Evolutionary conservation across 2,113 vertebrate species (phyloP).

Genomic region (Actenoides hombroni): DNA sequence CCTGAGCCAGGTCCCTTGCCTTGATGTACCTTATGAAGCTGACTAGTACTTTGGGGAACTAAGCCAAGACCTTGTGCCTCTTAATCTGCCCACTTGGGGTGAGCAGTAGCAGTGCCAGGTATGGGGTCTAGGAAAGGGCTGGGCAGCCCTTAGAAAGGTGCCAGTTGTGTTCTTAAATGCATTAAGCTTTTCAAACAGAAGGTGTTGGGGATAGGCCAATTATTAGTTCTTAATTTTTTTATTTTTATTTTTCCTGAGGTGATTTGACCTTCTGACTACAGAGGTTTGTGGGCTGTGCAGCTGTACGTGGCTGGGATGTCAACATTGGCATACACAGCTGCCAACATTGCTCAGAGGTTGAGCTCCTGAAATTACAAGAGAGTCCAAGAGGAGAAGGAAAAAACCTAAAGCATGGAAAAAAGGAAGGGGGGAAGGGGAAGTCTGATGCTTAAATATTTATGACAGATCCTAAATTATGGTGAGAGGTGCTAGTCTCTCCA

Average conservation of each 20-base stretch:
- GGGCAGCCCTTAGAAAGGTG: not conserved
- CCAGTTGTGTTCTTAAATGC: not conserved
- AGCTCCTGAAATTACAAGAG: not conserved
- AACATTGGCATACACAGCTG: not conserved
- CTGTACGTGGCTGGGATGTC: not conserved
- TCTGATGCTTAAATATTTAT: not conserved
- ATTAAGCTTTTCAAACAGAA: not conserved
- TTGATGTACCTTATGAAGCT: not conserved
- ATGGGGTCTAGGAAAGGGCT: not conserved
- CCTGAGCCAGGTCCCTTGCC: not conserved
- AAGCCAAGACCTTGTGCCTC: not conserved
- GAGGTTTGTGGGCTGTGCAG: not conserved
- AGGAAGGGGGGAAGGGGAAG: not conserved
- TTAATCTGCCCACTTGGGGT: not conserved
- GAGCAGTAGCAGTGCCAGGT: not conserved
- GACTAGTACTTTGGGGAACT: rapidly evolving
- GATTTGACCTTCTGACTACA: not conserved
- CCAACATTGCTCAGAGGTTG: conserved; percentile 48
- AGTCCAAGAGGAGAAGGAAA: not conserved
- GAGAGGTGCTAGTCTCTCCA: not conserved
- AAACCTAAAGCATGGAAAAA: conserved; percentile 7
- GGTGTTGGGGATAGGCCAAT: not conserved
- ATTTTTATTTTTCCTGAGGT: not conserved
- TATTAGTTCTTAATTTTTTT: too few relatives aligned
- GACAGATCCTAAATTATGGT: not conserved